Evolutionary conservation across 2,888 invertebrate genomes (phyloP).

Genomic region (Drosophila atripex): DNA sequence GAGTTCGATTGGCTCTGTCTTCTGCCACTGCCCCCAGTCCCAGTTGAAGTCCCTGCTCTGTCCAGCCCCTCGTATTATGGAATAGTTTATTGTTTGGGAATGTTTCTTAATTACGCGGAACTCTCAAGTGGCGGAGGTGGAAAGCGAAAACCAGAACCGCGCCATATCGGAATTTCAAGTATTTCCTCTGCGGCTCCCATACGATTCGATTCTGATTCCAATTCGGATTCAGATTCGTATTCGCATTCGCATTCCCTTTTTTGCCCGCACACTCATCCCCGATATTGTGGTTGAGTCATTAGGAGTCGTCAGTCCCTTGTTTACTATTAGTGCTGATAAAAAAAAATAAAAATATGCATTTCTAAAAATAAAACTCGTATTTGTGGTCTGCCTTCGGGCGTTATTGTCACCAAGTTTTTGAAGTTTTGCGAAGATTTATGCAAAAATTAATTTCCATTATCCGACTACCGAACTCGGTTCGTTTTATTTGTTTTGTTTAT

Average conservation of each 20-base stretch:
- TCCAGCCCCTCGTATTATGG: conserved; percentile 42
- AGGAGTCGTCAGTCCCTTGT: conserved; percentile 25
- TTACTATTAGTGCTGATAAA: conserved; percentile 58
- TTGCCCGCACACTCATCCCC: conserved; percentile 39
- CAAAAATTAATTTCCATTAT: conserved; percentile 57
- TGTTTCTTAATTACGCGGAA: conserved; percentile 77
- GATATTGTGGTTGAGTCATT: conserved; percentile 31
- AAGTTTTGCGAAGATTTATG: conserved; percentile 66
- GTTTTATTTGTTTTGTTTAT: conserved; percentile 51
- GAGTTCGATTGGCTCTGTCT: conserved; percentile 55
- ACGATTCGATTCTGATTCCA: conserved; percentile 31
- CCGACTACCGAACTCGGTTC: conserved; percentile 28
- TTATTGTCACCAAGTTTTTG: conserved; percentile 37
- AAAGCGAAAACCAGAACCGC: conserved; percentile 26
- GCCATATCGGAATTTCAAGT: conserved; percentile 64
- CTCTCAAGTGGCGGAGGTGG: conserved; percentile 69
- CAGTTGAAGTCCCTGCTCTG: not conserved
- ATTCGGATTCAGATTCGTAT: conserved; percentile 44
- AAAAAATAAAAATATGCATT: conserved; percentile 52
- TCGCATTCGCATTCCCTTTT: conserved; percentile 34
- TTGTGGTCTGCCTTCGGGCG: conserved; percentile 37
- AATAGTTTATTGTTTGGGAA: conserved; percentile 72
- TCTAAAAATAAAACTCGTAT: conserved; percentile 33
- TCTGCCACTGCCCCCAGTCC: not conserved
- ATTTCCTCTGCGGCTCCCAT: conserved; percentile 54